Percentiles rank a stretch among this genome's conserved stretches.
Conservation (phyloP, 1,140 invertebrate genomes). For the Aculops lycopersici region DNA sequence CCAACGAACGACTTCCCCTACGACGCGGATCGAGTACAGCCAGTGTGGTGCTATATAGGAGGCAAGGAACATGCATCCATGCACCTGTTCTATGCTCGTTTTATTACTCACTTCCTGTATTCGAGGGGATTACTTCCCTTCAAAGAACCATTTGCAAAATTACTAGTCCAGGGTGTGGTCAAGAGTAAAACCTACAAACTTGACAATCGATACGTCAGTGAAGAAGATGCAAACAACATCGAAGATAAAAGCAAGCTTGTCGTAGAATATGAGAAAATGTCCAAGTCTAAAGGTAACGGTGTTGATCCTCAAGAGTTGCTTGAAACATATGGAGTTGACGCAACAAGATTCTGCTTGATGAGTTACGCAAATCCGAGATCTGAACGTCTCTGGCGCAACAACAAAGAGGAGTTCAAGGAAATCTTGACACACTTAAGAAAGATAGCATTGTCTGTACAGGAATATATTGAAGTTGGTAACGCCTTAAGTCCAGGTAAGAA, state of each 20-base stretch:
- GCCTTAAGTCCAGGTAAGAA: no score
- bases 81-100: constrained; percentile 86
- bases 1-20: constrained; percentile 38
- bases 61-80: constrained; percentile 83
- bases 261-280: constrained; percentile 85
- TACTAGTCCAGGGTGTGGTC: constrained; percentile 78
- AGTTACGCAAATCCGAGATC: constrained; percentile 51
- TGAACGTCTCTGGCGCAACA: constrained; percentile 34
- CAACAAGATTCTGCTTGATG: constrained; percentile 49
- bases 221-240: constrained; percentile 24
- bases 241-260: constrained; percentile 27
- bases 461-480: constrained; percentile 3
- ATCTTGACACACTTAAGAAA: constrained; percentile 7
- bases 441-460: constrained; percentile 7
- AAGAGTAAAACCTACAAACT: constrained; percentile 52
- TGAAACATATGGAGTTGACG: constrained; percentile 47
- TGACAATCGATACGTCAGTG: constrained; percentile 40
- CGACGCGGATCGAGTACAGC: constrained; percentile 29
- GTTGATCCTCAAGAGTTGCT: constrained; percentile 59
- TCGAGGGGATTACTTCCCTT: constrained; percentile 30
- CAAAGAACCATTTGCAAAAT: constrained; percentile 56
- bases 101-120: constrained; percentile 69
- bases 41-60: constrained; percentile 81
- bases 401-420: constrained; percentile 6
- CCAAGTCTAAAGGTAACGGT: constrained; percentile 88